phyloP scores from a whole-genome alignment of 2,888 invertebrate species.

The Caenorhabditis imperialis region DNA sequence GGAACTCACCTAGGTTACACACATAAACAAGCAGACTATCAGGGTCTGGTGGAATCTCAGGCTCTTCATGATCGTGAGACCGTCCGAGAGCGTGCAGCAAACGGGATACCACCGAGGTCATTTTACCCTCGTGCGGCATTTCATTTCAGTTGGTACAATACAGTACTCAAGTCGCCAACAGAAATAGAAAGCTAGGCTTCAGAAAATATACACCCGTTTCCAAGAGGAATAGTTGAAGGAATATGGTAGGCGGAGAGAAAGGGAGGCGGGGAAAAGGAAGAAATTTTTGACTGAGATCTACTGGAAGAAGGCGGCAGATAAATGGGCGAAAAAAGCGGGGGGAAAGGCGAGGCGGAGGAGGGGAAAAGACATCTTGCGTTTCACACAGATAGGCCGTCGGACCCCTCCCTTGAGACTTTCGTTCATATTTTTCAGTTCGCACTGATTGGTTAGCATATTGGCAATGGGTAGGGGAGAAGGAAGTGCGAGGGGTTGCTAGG shows the following conservation, averaged over 20 bases:
- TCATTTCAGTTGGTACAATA: constrained; percentile 16
- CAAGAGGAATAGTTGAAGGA: constrained; percentile 9
- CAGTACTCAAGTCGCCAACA: too few relatives aligned
- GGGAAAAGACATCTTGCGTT: constrained; percentile 20
- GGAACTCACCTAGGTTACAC: constrained; percentile 61
- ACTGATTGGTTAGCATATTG: constrained; percentile 56
- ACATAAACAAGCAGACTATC: constrained; percentile 63
- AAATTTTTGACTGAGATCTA: constrained; percentile 51
- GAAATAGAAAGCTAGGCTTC: too few relatives aligned
- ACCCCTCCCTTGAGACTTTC: constrained; percentile 50
- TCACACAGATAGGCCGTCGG: constrained; percentile 1
- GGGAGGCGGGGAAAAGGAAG: constrained; percentile 22
- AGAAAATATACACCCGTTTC: too few relatives aligned
- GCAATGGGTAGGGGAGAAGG: constrained; percentile 3
- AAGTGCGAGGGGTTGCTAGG: too few relatives aligned
- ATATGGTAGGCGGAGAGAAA: constrained; percentile 14
- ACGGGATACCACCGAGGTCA: constrained; percentile 67
- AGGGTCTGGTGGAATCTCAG: constrained; percentile 60
- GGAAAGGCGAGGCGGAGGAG: constrained; percentile 14
- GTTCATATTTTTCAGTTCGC: constrained; percentile 56
- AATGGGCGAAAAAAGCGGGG: constrained; percentile 41
- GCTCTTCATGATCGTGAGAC: constrained; percentile 53
- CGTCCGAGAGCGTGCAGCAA: constrained; percentile 64
- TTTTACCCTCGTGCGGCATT: constrained; percentile 47
- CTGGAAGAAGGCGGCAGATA: constrained; percentile 51